Percentiles rank a stretch among this genome's conserved stretches.
Conservation (phyloP, 2,797 vertebrate species). For the Melanotaenia pygmaea region DNA sequence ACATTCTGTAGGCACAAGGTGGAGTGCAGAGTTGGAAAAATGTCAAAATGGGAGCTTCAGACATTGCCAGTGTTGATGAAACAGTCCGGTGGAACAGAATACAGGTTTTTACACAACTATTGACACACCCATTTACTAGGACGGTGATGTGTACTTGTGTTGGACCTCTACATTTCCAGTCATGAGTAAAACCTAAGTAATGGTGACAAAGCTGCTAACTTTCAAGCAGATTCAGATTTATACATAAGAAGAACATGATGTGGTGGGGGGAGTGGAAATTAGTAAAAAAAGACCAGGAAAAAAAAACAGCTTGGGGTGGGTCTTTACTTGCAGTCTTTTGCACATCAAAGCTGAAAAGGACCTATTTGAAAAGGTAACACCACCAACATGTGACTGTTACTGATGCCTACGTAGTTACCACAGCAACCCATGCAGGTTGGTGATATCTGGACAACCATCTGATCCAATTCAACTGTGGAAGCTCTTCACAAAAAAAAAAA, state of each 20-base stretch:
- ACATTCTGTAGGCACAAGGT: too few species aligned
- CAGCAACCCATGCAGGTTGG: background rate
- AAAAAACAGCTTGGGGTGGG: background rate
- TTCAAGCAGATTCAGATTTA: background rate
- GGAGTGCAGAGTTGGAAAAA: too few species aligned
- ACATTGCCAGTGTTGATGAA: too few species aligned
- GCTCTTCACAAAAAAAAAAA: background rate
- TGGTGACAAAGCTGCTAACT: background rate
- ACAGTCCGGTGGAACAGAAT: too few species aligned
- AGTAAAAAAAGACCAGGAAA: background rate
- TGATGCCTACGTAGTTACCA: background rate
- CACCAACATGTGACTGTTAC: too few species aligned
- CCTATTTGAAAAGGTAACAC: background rate
- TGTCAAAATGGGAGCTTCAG: too few species aligned
- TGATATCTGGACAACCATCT: background rate
- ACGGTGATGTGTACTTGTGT: background rate
- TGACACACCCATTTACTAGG: background rate
- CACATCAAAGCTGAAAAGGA: background rate
- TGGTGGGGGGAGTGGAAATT: background rate
- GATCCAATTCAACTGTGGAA: background rate
- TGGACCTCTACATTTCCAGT: background rate
- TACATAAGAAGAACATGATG: background rate
- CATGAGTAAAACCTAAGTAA: background rate
- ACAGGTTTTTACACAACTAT: too few species aligned
- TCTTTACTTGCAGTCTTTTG: background rate